Conservation (phyloP, 2,797 vertebrate genomes). For the Acropternis orthonyx region DNA sequence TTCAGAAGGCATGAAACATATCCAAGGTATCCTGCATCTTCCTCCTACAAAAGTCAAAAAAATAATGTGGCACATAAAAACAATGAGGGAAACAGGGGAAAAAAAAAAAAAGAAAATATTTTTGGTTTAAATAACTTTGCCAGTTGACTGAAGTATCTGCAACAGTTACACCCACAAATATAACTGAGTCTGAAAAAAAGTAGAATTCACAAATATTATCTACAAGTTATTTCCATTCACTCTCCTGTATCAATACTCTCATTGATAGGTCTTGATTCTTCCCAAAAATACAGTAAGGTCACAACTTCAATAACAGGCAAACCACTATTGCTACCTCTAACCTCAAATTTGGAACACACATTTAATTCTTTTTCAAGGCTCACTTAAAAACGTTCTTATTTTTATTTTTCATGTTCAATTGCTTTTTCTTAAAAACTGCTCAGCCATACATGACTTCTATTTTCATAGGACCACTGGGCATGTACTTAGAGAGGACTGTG, state of each 20-base stretch:
- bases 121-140: not conserved
- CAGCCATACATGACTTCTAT: not conserved
- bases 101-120: not conserved
- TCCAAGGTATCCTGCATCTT: not conserved
- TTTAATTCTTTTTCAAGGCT: not conserved
- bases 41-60: not conserved
- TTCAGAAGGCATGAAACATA: not conserved
- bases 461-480: not conserved
- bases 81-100: rapidly evolving
- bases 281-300: not conserved
- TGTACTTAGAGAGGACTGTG: not conserved
- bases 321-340: not conserved
- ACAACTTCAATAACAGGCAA: not conserved
- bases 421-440: not conserved
- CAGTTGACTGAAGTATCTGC: not conserved
- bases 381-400: not conserved
- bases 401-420: not conserved
- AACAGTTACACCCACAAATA: not conserved
- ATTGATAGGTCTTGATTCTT: not conserved
- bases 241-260: not conserved
- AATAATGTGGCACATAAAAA: not conserved
- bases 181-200: not conserved
- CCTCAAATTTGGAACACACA: not conserved
- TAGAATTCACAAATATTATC: not conserved
- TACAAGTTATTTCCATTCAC: not conserved